A percentile compares a stretch with the other conserved stretches of the same genome.
Evolutionary conservation across 2,113 vertebrate species (phyloP).

Genomic region (Scalopus aquaticus): DNA sequence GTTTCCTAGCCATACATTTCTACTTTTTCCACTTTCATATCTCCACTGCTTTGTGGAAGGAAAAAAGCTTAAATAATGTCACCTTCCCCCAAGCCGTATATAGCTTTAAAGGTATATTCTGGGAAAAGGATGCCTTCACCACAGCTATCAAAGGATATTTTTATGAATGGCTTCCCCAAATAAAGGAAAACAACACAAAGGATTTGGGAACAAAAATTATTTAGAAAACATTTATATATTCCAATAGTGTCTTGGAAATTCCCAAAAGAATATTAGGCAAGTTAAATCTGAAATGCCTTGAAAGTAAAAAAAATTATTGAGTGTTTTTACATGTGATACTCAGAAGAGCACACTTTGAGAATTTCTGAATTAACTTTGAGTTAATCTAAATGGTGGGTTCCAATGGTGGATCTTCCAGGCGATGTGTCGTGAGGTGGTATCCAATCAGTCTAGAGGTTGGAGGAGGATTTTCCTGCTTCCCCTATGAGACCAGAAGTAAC

Average conservation of each 20-base stretch:
- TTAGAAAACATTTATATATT: background rate
- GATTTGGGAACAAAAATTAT: background rate
- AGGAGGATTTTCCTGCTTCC: background rate
- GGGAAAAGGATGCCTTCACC: background rate
- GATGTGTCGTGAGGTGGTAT: background rate
- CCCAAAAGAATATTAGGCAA: background rate
- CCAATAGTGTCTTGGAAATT: background rate
- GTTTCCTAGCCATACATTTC: background rate
- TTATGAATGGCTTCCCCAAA: background rate
- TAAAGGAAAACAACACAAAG: background rate
- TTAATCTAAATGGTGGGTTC: background rate
- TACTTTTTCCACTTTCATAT: background rate
- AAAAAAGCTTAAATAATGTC: background rate
- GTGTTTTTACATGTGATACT: background rate
- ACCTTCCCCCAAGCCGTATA: background rate
- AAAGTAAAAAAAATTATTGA: background rate
- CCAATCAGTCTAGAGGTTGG: background rate
- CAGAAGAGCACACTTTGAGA: background rate
- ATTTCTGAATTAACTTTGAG: background rate
- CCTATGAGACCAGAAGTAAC: background rate
- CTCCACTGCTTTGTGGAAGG: background rate
- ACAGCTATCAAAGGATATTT: background rate
- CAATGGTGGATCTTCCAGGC: background rate
- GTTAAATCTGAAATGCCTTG: background rate
- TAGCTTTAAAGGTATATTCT: background rate